phyloP scores from a whole-genome alignment of 2,888 invertebrate genomes.

The Cataglyphis albicans region DNA sequence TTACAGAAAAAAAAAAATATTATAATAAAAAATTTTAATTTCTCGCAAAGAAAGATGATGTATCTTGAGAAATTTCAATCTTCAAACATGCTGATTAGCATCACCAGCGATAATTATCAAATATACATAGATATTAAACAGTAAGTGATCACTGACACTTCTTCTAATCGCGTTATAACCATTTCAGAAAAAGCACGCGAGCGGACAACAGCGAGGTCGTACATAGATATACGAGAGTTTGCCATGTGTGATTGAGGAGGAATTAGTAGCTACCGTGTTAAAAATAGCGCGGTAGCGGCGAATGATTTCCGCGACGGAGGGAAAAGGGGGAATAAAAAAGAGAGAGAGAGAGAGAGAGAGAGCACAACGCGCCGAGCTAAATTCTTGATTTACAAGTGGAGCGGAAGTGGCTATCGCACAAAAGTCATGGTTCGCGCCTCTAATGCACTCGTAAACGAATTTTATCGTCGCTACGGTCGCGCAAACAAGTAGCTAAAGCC shows the following conservation, averaged over 20 bases:
- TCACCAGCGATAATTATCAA: neutral
- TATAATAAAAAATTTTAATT: neutral
- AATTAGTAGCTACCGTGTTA: slow-evolving; percentile 45
- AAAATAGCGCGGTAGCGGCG: slow-evolving; percentile 44
- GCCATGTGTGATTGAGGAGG: slow-evolving; percentile 43
- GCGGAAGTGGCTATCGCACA: slow-evolving; percentile 77
- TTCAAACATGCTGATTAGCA: neutral
- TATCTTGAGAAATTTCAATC: neutral
- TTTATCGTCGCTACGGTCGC: slow-evolving; percentile 76
- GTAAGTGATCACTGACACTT: neutral
- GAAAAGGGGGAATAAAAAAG: neutral
- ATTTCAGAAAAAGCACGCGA: neutral
- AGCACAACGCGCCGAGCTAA: slow-evolving; percentile 56
- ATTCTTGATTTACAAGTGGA: slow-evolving; percentile 76
- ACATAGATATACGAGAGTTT: slow-evolving; percentile 14
- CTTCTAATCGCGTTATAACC: neutral
- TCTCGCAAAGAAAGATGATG: neutral
- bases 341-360: neutral
- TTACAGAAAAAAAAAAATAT: neutral
- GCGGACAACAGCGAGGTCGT: neutral
- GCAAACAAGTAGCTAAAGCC: slow-evolving; percentile 66
- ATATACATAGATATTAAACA: neutral
- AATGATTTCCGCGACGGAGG: slow-evolving; percentile 34
- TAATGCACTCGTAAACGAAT: slow-evolving; percentile 77
- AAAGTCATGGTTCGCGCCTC: slow-evolving; percentile 64